These are phyloP conservation scores for Callimorpha dominula DNA, from an alignment of 2,888 invertebrate species.

Conservation along the genomic window DNA sequence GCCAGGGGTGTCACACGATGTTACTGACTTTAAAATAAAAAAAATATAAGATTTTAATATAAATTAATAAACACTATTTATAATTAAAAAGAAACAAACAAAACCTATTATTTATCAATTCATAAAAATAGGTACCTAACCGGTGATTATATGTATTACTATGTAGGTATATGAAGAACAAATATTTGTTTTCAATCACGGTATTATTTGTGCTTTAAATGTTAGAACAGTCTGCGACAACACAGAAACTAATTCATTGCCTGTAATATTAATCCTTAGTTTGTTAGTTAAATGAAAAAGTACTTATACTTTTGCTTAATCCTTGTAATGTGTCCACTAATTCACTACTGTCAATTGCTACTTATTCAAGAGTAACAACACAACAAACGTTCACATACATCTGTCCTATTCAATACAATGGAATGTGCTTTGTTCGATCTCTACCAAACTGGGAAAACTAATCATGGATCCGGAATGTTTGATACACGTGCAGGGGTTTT, in stretches of 20 bases:
- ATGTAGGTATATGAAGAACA: not conserved
- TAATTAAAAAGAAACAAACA: not conserved
- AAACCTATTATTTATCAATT: not conserved
- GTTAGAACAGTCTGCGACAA: not conserved
- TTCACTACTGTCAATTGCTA: not conserved
- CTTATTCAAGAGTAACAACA: not conserved
- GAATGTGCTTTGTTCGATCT: slow-evolving; percentile 66
- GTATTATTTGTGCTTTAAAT: not conserved
- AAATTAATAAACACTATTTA: not conserved
- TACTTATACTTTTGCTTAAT: not conserved
- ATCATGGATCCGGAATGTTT: slow-evolving; percentile 67
- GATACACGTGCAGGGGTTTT: slow-evolving; percentile 57
- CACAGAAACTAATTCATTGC: not conserved
- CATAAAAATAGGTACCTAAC: not conserved
- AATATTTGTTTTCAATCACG: not conserved
- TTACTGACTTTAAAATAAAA: not conserved
- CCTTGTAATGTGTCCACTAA: not conserved
- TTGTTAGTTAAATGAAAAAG: not conserved
- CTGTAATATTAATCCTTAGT: not conserved
- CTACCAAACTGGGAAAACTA: slow-evolving; percentile 63
- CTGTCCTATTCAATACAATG: slow-evolving; percentile 49
- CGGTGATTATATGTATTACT: not conserved
- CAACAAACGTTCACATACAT: slow-evolving; percentile 30
- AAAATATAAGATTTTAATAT: not conserved
- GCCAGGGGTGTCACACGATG: not conserved